Conservation (phyloP, 1,140 invertebrate genomes). For the Procambarus clarkii region DNA sequence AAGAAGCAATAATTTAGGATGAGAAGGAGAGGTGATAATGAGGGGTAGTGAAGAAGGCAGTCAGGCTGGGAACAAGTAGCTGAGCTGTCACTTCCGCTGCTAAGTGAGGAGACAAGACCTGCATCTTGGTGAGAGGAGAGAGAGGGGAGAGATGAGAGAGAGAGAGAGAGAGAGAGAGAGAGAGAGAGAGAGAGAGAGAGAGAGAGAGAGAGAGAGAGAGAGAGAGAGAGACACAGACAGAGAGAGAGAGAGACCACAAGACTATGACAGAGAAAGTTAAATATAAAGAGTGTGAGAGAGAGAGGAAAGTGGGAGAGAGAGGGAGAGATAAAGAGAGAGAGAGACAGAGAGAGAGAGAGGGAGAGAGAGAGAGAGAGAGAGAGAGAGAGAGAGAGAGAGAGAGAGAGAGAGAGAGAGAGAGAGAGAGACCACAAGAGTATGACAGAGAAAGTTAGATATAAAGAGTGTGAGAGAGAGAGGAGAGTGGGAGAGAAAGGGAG, state of each 20-base stretch:
- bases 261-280: background rate
- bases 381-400: no score
- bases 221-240: background rate
- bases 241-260: no score
- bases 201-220: background rate
- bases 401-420: no score
- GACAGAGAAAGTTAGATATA: no score
- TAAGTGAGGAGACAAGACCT: constrained; percentile 58
- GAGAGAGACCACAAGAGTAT: no score
- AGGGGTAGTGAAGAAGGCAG: constrained; percentile 14
- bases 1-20: background rate
- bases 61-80: constrained; percentile 15
- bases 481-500: no score
- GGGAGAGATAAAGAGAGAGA: no score
- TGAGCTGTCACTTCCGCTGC: constrained; percentile 53
- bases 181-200: constrained; percentile 8
- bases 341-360: no score
- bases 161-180: background rate
- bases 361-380: no score
- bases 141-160: background rate
- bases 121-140: constrained; percentile 8
- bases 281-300: no score
- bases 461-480: no score
- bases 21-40: constrained; percentile 3
- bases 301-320: no score